A percentile compares a stretch with the other conserved stretches of the same genome.
Conservation (phyloP, 2,797 vertebrate species). For the Molothrus aeneus region DNA sequence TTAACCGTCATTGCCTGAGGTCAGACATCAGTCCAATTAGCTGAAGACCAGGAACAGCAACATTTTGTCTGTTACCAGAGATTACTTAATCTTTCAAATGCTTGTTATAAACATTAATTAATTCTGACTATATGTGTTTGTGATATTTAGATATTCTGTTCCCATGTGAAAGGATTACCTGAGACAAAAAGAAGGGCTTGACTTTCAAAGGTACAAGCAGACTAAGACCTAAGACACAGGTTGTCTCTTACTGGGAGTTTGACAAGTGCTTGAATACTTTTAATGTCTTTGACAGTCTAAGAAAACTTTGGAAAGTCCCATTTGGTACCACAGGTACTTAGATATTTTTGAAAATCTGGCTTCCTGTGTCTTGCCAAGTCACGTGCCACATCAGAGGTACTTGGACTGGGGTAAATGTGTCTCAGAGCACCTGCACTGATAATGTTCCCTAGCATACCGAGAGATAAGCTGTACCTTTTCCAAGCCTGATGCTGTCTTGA, state of each 20-base stretch:
- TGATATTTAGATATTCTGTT: neutral
- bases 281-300: neutral
- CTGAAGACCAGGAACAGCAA: neutral
- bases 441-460: neutral
- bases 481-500: neutral
- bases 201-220: neutral
- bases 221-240: neutral
- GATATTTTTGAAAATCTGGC: neutral
- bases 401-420: neutral
- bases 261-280: neutral
- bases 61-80: neutral
- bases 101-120: neutral
- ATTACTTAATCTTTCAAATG: neutral
- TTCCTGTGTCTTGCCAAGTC: neutral
- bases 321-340: neutral
- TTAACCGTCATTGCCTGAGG: neutral
- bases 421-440: neutral
- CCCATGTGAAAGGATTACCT: neutral
- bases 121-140: neutral
- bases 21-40: neutral
- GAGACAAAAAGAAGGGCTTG: neutral
- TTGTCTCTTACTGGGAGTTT: neutral
- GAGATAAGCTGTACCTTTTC: neutral
- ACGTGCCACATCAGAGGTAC: neutral
- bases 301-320: neutral